These are phyloP conservation scores for Chelmon rostratus DNA, from an alignment of 2,797 vertebrate genomes.

Conservation along the genomic window DNA sequence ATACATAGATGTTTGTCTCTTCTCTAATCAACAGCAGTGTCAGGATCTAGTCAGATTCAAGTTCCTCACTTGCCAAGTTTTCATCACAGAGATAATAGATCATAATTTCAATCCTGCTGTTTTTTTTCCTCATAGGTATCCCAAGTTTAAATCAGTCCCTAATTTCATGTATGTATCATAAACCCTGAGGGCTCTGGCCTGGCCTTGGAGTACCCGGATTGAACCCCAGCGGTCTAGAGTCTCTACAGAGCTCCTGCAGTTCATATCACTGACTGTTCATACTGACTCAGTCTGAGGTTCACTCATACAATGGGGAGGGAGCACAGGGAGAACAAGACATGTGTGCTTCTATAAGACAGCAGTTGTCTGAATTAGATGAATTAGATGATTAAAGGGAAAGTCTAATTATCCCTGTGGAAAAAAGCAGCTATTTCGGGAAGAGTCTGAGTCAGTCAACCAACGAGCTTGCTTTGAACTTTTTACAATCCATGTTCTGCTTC, in stretches of 20 bases:
- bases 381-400: constrained; percentile 41
- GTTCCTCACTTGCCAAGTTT: neutral
- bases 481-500: constrained; percentile 1
- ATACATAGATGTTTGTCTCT: neutral
- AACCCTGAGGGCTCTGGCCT: constrained; percentile 9
- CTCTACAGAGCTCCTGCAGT: constrained; percentile 18
- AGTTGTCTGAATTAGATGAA: constrained; percentile 22
- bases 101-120: neutral
- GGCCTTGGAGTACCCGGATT: constrained; percentile 1
- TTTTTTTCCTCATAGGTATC: constrained; percentile 11
- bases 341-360: neutral
- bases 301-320: neutral
- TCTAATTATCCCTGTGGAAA: constrained; percentile 22
- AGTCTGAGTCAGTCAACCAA: constrained; percentile 31
- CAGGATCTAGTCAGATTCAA: neutral
- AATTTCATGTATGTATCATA: constrained; percentile 45
- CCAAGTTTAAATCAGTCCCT: constrained; percentile 31
- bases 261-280: constrained; percentile 36
- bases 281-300: constrained; percentile 29
- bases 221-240: constrained; percentile 24
- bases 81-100: no score
- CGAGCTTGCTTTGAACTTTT: neutral
- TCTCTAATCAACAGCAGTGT: neutral
- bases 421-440: constrained; percentile 23
- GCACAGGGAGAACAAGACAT: neutral